A percentile compares a stretch with the other conserved stretches of the same genome.
phyloP scores from a whole-genome alignment of 2,888 invertebrate genomes.

The Pristionchus entomophagus region DNA sequence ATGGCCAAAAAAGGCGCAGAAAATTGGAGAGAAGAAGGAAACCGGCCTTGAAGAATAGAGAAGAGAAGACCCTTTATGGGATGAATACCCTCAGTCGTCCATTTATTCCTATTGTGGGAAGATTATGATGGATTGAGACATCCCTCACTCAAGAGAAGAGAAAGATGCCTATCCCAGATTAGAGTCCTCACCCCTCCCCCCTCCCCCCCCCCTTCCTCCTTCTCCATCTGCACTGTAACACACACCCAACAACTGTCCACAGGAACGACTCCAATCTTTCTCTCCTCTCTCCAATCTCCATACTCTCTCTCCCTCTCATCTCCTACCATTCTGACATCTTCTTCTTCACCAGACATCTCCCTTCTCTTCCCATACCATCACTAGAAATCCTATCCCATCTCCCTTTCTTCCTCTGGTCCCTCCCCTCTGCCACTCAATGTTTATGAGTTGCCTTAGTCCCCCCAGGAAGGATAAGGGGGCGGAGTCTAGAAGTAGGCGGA shows the following conservation, averaged over 20 bases:
- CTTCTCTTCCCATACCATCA: conserved; percentile 16
- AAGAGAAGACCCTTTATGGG: not conserved
- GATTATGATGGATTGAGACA: conserved; percentile 32
- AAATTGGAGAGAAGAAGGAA: conserved; percentile 21
- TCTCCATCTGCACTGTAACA: conserved; percentile 35
- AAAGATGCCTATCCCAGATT: conserved; percentile 15
- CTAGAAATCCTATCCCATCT: not conserved
- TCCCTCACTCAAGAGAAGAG: not conserved
- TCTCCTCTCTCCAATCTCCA: not conserved
- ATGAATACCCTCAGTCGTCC: conserved; percentile 18
- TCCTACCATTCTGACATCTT: not conserved
- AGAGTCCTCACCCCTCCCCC: too few species aligned
- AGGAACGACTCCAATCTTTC: not conserved
- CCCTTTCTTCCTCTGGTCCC: not conserved
- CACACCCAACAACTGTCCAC: not conserved
- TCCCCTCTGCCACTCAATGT: conserved; percentile 22
- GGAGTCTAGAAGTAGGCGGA: conserved; percentile 31
- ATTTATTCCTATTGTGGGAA: conserved; percentile 15
- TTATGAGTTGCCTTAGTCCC: conserved; percentile 23
- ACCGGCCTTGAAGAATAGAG: not conserved
- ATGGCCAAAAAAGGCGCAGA: conserved; percentile 22
- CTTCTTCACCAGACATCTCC: conserved; percentile 4
- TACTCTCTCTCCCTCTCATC: conserved; percentile 21
- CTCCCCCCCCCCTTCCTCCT: too few species aligned
- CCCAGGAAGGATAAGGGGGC: conserved; percentile 25